Conservation (phyloP, 2,797 vertebrate species). For the Dallia pectoralis region DNA sequence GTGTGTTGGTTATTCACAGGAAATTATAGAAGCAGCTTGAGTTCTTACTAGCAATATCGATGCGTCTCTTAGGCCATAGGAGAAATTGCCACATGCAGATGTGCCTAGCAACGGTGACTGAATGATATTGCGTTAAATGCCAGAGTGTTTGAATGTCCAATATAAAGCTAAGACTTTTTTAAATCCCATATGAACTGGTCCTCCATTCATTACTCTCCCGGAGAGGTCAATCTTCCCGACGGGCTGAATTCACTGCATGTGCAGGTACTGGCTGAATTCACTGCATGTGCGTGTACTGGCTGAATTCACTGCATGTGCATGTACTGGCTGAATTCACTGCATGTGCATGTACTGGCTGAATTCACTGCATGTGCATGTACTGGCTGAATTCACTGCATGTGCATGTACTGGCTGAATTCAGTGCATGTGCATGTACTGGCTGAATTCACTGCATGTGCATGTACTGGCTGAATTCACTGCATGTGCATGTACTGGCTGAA, state of each 20-base stretch:
- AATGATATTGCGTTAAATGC: too few species aligned
- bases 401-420: neutral
- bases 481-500: too few species aligned
- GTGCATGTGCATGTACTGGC: neutral
- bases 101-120: too few species aligned
- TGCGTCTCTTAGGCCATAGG: neutral
- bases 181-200: neutral
- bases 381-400: too few species aligned
- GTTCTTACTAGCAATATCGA: neutral
- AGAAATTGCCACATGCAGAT: too few species aligned
- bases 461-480: too few species aligned
- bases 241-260: neutral
- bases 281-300: neutral
- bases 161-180: neutral
- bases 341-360: too few species aligned
- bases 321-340: too few species aligned
- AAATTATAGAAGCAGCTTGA: neutral
- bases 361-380: neutral
- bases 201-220: neutral
- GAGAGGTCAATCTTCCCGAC: neutral
- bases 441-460: too few species aligned
- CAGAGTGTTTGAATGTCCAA: too few species aligned
- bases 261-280: neutral
- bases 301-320: neutral
- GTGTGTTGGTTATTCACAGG: conserved; percentile 4